Percentiles rank a stretch among this genome's conserved stretches.
phyloP scores from a whole-genome alignment of 1,140 invertebrate genomes.

The Paralvinella palmiformis region DNA sequence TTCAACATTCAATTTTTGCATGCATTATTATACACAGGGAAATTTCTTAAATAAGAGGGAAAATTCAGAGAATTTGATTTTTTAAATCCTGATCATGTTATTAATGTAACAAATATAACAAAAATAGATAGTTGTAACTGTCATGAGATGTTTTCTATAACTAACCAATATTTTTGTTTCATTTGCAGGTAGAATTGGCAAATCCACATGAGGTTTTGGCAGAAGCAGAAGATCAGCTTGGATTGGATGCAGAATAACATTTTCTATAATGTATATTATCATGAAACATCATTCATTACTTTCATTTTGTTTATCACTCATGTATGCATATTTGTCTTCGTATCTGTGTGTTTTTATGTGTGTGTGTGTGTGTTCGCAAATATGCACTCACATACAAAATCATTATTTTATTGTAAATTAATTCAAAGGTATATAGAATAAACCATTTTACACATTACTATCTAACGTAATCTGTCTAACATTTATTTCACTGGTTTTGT shows the following conservation, averaged over 20 bases:
- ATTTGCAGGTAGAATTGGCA: slow-evolving; percentile 37
- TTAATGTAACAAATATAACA: not conserved
- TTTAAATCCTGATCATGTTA: no score
- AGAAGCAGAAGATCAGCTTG: slow-evolving; percentile 38
- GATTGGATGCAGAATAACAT: slow-evolving; percentile 43
- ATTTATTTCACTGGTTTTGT: no score
- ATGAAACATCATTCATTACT: not conserved
- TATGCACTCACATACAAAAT: not conserved
- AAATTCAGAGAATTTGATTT: no score
- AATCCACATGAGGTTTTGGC: slow-evolving; percentile 35
- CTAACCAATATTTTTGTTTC: slow-evolving; percentile 11
- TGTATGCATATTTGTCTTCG: not conserved
- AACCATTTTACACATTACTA: no score
- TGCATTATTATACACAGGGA: no score
- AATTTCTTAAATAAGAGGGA: no score
- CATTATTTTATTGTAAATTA: not conserved
- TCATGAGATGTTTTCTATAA: not conserved
- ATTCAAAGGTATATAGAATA: no score
- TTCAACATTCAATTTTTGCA: no score
- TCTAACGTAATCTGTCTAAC: no score
- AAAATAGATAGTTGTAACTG: not conserved
- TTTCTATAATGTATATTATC: slow-evolving; percentile 14
- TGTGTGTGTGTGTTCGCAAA: not conserved
- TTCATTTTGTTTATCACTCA: not conserved
- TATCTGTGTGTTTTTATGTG: not conserved